phyloP scores from a whole-genome alignment of 2,797 vertebrate species.

The Eidolon dupreanum region DNA sequence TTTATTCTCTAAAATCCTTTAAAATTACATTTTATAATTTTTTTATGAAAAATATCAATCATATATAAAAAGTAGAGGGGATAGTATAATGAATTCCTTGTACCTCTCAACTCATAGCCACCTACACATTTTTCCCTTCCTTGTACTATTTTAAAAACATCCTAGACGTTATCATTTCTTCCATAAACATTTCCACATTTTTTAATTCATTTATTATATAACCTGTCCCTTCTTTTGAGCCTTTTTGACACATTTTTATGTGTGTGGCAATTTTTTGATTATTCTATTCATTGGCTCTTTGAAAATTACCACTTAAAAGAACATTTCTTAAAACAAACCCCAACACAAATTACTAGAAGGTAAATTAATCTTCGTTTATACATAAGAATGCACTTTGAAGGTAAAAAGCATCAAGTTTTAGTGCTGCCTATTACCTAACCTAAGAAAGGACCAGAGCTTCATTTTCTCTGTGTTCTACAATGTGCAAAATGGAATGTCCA shows the following conservation, averaged over 20 bases:
- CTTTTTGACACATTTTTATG: background rate
- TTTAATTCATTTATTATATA: constrained; percentile 19
- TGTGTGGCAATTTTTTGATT: constrained; percentile 28
- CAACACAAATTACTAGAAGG: background rate
- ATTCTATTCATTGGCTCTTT: constrained; percentile 39
- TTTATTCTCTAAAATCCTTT: constrained; percentile 18
- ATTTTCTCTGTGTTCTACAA: background rate
- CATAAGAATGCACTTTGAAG: background rate
- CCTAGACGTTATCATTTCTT: constrained; percentile 2
- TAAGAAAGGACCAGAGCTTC: background rate
- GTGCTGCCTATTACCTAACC: background rate
- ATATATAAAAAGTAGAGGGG: background rate
- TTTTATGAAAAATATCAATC: background rate
- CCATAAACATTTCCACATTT: background rate
- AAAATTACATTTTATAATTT: background rate
- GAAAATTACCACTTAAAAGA: constrained; percentile 9
- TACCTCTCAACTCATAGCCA: background rate
- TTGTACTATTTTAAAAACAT: constrained; percentile 1
- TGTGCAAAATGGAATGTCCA: background rate
- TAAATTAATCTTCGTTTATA: background rate
- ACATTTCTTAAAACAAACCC: constrained; percentile 29
- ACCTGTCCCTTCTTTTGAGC: background rate
- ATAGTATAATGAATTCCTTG: background rate
- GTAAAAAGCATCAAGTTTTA: background rate
- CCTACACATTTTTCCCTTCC: background rate